phyloP scores from a whole-genome alignment of 2,113 vertebrate genomes.

The Psilopsiagon aurifrons region DNA sequence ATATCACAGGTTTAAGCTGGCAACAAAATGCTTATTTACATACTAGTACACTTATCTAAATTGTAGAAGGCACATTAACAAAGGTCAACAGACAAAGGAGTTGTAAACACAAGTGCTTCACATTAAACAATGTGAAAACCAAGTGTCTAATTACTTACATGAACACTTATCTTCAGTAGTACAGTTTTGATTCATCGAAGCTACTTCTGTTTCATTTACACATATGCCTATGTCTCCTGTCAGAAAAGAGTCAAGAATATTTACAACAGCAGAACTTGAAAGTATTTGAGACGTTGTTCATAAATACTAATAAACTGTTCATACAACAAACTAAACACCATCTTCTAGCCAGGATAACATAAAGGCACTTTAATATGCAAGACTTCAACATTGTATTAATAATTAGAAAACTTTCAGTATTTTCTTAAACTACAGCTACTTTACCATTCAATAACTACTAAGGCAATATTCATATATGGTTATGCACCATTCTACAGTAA shows the following conservation, averaged over 20 bases:
- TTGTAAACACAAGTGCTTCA: background rate
- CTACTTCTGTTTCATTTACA: background rate
- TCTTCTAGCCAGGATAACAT: background rate
- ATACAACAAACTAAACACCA: background rate
- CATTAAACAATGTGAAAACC: background rate
- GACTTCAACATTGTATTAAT: background rate
- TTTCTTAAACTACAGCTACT: background rate
- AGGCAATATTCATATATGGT: background rate
- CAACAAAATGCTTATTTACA: background rate
- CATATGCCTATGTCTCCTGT: background rate
- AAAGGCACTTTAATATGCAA: background rate
- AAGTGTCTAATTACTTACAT: slow-evolving; percentile 1
- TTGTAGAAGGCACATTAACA: background rate
- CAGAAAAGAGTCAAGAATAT: background rate
- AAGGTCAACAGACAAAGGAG: background rate
- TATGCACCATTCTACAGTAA: background rate
- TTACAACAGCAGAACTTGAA: background rate
- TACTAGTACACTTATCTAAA: background rate
- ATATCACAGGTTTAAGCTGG: background rate
- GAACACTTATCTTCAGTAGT: fast-evolving
- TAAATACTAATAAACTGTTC: background rate
- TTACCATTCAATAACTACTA: background rate
- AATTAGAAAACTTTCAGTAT: background rate
- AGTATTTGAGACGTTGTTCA: background rate
- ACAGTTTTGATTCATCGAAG: fast-evolving